Evolutionary conservation across 1,140 invertebrate species (phyloP).

Genomic region (Venustaconcha ellipsiformis): DNA sequence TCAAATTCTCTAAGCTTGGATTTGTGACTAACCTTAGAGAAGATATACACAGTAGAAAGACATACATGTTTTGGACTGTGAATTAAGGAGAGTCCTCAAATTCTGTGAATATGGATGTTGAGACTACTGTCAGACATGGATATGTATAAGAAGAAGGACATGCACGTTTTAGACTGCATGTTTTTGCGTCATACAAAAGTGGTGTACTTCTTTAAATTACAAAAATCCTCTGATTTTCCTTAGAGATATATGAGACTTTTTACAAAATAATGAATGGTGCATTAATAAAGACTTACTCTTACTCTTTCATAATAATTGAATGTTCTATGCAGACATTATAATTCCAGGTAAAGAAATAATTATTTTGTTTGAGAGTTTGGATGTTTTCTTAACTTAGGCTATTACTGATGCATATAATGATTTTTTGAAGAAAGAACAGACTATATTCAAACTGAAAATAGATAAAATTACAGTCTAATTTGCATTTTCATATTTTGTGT

Average conservation of each 20-base stretch:
- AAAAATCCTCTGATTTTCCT: background rate
- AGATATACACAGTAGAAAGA: too few relatives aligned
- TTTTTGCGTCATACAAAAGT: too few relatives aligned
- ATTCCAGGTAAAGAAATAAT: background rate
- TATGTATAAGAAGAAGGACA: too few relatives aligned
- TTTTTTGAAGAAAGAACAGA: background rate
- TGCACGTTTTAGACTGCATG: too few relatives aligned
- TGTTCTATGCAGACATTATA: background rate
- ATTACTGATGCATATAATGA: background rate
- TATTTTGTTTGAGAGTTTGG: background rate
- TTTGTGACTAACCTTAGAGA: too few relatives aligned
- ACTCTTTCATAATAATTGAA: background rate
- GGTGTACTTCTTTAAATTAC: too few relatives aligned
- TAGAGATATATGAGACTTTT: background rate
- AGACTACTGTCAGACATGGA: too few relatives aligned
- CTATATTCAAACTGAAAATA: background rate
- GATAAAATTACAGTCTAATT: background rate
- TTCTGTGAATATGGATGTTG: too few relatives aligned
- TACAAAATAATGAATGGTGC: background rate
- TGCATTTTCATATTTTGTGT: background rate
- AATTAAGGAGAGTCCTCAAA: too few relatives aligned
- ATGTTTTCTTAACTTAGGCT: background rate
- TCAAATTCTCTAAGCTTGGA: too few relatives aligned
- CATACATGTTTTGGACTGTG: too few relatives aligned
- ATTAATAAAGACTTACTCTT: background rate